Base-by-base conservation (phyloP, 1,140 invertebrate species). In the Nilaparvata lugens region DNA sequence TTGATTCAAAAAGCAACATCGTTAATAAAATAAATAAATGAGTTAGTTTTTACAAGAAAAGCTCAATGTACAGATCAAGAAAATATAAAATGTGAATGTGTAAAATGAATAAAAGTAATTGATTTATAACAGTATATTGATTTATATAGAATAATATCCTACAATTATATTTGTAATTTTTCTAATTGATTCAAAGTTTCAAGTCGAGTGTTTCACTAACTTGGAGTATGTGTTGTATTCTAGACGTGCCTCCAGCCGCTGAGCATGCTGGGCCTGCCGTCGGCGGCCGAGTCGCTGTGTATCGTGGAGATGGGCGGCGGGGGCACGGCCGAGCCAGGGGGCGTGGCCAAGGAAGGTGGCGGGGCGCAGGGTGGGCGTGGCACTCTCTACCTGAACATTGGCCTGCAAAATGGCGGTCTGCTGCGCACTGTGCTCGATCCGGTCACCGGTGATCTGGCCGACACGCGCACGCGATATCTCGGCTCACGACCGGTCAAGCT, bases 231-330 rank as follows among this genome's bases (percentile, higher is more conserved):
- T 21, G 16, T 59, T 58, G 38, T 63, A n/a, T n/a, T 66, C 52
- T 67, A 82, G 77, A 91, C 97, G 74, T 97, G 95, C 75, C 72
- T 98, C 23, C 87, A 91, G 1, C 90, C 91, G 13, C 79, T 97
- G 60, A 96, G 93, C 62, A 96, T 97, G 89, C 95, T 99, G 78
- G 91, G 91, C 1, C 73, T 99, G n/a, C 97, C 97, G 4, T 93
- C 95, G 4, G 86, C 92, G 28, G 91, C 97, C 0, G 96, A 99
- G 75, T 97, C 95, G 21, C 77, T 99, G 5, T 97, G 95, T 72
- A 92, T 99, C 65, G 93, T 98, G 7, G 95, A 99, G 78, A 91
- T 91, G 81, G 84, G 83, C 42, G 82, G 80, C 28, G 77, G 79
- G 1, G 84, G 83, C 66, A 84, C 85, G 76, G 76, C 79, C 6